A percentile compares a stretch with the other conserved stretches of the same genome.
Evolutionary conservation across 2,797 vertebrate species (phyloP).

Genomic region (Cynodonichthys magdalenae): DNA sequence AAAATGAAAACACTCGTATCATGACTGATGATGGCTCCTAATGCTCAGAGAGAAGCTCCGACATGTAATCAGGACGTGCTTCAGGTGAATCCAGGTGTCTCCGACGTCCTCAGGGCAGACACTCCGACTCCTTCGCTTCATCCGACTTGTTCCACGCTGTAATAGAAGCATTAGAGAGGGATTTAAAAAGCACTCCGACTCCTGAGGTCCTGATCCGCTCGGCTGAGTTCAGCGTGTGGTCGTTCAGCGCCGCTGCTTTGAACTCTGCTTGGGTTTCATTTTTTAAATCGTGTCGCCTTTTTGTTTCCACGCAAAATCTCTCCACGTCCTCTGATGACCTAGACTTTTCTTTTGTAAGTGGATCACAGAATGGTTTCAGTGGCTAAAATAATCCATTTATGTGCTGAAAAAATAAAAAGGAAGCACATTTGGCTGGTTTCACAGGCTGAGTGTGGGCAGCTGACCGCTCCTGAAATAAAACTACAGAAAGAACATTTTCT

Average conservation of each 20-base stretch:
- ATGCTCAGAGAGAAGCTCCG: constrained; percentile 4
- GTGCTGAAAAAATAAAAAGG: not conserved
- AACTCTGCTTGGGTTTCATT: constrained; percentile 17
- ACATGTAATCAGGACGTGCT: constrained; percentile 27
- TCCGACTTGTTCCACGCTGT: constrained; percentile 9
- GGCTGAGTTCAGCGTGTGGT: constrained; percentile 45
- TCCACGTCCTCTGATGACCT: constrained; percentile 80
- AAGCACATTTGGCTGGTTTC: constrained; percentile 22
- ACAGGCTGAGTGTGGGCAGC: constrained; percentile 23
- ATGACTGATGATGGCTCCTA: constrained; percentile 5
- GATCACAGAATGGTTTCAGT: not conserved
- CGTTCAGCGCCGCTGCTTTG: constrained; percentile 13
- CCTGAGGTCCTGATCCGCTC: constrained; percentile 48
- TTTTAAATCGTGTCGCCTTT: constrained; percentile 16
- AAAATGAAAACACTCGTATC: constrained; percentile 17
- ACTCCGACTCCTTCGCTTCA: constrained; percentile 41
- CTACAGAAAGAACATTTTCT: no score
- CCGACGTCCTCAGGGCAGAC: constrained; percentile 39
- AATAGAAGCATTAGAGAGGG: constrained; percentile 31
- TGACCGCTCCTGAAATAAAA: constrained; percentile 23
- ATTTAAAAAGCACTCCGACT: constrained; percentile 30
- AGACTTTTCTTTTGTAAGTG: constrained; percentile 70
- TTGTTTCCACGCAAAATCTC: constrained; percentile 61
- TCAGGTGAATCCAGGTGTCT: constrained; percentile 35
- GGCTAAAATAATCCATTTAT: not conserved